Conservation (phyloP, 2,888 invertebrate species). For the Diarsia brunnea region DNA sequence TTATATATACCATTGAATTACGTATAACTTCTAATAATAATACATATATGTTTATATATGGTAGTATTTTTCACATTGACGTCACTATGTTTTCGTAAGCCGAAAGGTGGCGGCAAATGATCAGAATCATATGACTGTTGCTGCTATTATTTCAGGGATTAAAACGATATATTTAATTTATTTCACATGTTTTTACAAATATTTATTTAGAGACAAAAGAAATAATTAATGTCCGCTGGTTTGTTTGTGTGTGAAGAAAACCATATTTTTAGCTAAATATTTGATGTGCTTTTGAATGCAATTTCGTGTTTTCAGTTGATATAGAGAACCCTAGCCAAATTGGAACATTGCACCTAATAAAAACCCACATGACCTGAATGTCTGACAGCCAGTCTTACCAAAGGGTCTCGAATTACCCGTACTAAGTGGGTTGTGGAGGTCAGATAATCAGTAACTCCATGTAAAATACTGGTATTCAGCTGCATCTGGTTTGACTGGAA, state of each 20-base stretch:
- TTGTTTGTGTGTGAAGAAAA: not conserved
- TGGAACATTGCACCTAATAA: too few species aligned
- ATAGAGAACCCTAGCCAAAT: not conserved
- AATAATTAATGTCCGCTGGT: not conserved
- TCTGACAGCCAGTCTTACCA: too few species aligned
- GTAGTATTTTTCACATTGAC: slow-evolving; percentile 26
- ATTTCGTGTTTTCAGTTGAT: not conserved
- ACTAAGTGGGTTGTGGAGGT: too few species aligned
- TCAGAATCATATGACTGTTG: slow-evolving; percentile 54
- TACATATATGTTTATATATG: slow-evolving; percentile 7
- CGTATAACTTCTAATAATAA: not conserved
- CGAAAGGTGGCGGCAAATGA: slow-evolving; percentile 6
- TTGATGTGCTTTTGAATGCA: too few species aligned
- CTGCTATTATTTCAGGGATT: slow-evolving; percentile 47
- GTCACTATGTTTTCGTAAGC: slow-evolving; percentile 37
- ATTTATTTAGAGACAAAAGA: slow-evolving; percentile 26
- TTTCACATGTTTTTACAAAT: slow-evolving; percentile 33
- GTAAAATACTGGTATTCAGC: too few species aligned
- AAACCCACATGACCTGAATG: too few species aligned
- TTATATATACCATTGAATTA: not conserved
- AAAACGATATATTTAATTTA: slow-evolving; percentile 42
- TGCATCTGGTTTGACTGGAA: too few species aligned
- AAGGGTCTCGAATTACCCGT: too few species aligned
- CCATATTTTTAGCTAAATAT: not conserved
- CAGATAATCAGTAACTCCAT: too few species aligned